Conservation (phyloP, 2,113 vertebrate genomes). For the Oncorhynchus keta region DNA sequence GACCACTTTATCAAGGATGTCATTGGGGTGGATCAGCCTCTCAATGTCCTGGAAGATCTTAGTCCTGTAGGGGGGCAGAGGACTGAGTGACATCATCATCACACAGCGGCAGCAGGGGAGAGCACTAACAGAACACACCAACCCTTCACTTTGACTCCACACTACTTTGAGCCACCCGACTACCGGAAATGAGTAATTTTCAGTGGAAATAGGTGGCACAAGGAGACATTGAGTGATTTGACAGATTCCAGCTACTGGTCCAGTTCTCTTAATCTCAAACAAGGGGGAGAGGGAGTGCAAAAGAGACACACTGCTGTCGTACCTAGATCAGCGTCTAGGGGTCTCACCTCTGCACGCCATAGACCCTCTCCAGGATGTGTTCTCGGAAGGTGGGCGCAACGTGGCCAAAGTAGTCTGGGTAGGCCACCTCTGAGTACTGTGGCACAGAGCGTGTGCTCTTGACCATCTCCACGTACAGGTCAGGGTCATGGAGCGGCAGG, state of each 20-base stretch:
- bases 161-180: no score
- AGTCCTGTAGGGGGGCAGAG: conserved; percentile 70
- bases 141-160: no score
- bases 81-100: no score
- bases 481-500: conserved; percentile 88
- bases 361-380: conserved; percentile 88
- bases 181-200: no score
- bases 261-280: no score
- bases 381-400: conserved; percentile 88
- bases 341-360: conserved; percentile 94
- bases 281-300: no score
- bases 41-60: conserved; percentile 99
- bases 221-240: no score
- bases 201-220: no score
- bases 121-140: no score
- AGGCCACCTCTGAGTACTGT: conserved; percentile 91
- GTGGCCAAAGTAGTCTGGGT: conserved; percentile 98
- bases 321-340: neutral
- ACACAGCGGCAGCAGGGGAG: no score
- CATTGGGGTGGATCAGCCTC: conserved; percentile 93
- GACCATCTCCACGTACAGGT: conserved; percentile 92
- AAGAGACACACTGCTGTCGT: no score
- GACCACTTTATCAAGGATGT: conserved; percentile 92
- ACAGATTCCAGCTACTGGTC: no score
- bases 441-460: conserved; percentile 89